These are phyloP conservation scores for Apolygus lucorum DNA, from an alignment of 1,140 invertebrate species.

Conservation along the genomic window DNA sequence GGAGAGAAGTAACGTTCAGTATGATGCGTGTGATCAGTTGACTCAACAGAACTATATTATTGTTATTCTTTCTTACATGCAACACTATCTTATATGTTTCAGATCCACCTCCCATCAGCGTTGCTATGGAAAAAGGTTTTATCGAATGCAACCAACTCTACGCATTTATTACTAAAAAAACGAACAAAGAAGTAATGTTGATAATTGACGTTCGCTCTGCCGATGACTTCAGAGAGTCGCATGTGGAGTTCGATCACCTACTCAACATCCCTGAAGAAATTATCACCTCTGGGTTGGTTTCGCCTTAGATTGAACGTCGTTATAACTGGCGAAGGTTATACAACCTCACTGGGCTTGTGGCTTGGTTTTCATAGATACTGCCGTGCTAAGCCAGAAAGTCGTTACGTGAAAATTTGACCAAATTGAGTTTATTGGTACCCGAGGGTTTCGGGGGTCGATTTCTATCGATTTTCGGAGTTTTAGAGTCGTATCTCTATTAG, in stretches of 20 bases:
- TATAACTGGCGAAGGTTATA: too few relatives aligned
- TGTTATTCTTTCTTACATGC: too few relatives aligned
- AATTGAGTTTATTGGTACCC: neutral
- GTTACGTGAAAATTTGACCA: neutral
- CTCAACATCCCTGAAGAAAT: conserved; percentile 30
- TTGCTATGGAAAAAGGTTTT: too few relatives aligned
- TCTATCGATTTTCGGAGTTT: neutral
- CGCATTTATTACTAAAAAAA: neutral
- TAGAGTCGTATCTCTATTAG: too few relatives aligned
- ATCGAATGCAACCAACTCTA: neutral
- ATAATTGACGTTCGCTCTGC: conserved; percentile 27
- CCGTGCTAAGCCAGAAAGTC: conserved; percentile 11
- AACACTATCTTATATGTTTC: too few relatives aligned
- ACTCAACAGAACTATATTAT: too few relatives aligned
- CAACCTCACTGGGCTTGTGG: too few relatives aligned
- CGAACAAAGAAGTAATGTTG: conserved; percentile 18
- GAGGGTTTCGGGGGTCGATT: neutral
- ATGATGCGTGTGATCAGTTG: too few relatives aligned
- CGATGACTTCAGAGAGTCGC: conserved; percentile 25
- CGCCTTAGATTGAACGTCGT: too few relatives aligned
- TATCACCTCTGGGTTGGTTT: conserved; percentile 24
- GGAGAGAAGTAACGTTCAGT: too few relatives aligned
- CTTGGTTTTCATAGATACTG: conserved; percentile 13
- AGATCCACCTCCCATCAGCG: too few relatives aligned
- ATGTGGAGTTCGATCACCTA: conserved; percentile 19